These are phyloP conservation scores for Macropodus opercularis DNA, from an alignment of 2,797 vertebrate species.

Conservation along the genomic window DNA sequence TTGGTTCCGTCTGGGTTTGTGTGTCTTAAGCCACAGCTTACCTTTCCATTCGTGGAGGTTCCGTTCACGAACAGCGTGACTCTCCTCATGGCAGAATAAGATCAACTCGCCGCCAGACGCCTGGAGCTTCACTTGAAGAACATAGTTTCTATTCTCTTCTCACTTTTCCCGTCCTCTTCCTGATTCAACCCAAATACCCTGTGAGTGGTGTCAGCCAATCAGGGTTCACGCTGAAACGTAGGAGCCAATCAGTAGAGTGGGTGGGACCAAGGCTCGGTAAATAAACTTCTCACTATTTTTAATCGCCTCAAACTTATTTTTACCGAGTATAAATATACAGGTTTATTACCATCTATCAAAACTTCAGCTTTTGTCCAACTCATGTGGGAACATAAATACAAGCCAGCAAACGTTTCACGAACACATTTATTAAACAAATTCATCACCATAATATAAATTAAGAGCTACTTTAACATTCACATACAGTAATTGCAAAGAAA, in stretches of 20 bases:
- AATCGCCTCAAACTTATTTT: no score
- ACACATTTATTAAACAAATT: conserved; percentile 29
- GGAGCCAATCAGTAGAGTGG: conserved; percentile 31
- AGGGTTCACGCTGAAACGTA: fast-evolving
- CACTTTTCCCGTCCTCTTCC: neutral
- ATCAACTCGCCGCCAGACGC: neutral
- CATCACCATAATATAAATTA: neutral
- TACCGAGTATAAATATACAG: no score
- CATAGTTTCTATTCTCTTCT: neutral
- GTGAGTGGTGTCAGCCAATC: conserved; percentile 31
- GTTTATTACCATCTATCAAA: no score
- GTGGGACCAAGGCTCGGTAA: conserved; percentile 7
- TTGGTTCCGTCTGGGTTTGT: neutral
- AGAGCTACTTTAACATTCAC: neutral
- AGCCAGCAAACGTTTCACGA: conserved; percentile 5
- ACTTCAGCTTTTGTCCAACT: no score
- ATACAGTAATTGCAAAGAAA: neutral
- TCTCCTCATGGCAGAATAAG: conserved; percentile 78
- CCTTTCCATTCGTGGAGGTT: conserved; percentile 87
- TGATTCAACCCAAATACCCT: neutral
- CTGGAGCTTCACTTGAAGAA: neutral
- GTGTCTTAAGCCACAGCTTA: conserved; percentile 14
- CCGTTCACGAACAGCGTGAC: conserved; percentile 92
- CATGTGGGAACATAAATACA: no score
- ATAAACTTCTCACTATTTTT: neutral